Evolutionary conservation across 2,888 invertebrate genomes (phyloP).

Genomic region (Watsonalla binaria): DNA sequence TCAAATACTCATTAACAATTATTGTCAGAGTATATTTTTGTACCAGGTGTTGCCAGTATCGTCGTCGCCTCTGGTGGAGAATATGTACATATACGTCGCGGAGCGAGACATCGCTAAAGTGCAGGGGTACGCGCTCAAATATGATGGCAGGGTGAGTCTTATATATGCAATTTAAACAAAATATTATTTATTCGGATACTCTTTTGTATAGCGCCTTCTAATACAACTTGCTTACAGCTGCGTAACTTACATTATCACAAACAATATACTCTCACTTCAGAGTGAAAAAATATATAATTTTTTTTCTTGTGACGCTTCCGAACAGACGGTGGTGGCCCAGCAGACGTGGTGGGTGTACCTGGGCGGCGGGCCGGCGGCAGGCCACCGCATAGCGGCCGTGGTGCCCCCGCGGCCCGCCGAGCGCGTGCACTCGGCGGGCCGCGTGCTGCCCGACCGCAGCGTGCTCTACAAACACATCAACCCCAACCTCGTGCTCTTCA

Average conservation of each 20-base stretch:
- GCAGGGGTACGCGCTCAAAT: constrained; percentile 62
- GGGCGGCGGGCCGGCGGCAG: constrained; percentile 74
- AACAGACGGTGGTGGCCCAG: constrained; percentile 78
- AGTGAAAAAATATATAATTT: too few relatives aligned
- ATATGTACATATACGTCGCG: constrained; percentile 66
- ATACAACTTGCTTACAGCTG: too few relatives aligned
- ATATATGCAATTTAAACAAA: too few relatives aligned
- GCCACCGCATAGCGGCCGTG: constrained; percentile 81
- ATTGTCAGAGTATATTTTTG: neutral
- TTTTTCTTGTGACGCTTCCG: neutral
- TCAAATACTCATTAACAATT: too few relatives aligned
- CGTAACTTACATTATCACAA: too few relatives aligned
- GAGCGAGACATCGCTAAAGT: constrained; percentile 60
- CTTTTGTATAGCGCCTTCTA: too few relatives aligned
- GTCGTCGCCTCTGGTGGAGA: constrained; percentile 71
- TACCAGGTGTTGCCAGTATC: constrained; percentile 82
- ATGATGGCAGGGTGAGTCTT: constrained; percentile 59
- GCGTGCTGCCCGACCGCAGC: constrained; percentile 95
- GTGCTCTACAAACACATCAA: constrained; percentile 99
- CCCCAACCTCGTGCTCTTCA: constrained; percentile 95
- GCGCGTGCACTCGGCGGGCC: constrained; percentile 95
- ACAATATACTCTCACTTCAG: too few relatives aligned
- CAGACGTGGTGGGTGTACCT: constrained; percentile 87
- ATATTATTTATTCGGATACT: too few relatives aligned
- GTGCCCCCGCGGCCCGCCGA: constrained; percentile 83